Evolutionary conservation across 2,888 invertebrate species (phyloP).

Genomic region (Coremacera marginata): DNA sequence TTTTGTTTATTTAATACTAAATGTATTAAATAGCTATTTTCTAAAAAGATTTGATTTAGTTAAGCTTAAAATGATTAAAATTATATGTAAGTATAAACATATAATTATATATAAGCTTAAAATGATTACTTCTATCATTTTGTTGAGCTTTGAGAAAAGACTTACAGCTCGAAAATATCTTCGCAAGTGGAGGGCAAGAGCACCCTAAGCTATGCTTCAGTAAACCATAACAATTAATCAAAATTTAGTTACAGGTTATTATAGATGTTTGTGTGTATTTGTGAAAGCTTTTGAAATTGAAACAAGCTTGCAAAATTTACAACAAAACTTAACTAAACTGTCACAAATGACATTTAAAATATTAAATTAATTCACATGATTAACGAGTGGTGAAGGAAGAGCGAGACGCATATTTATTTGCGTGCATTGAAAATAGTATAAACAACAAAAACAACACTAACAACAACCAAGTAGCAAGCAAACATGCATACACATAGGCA

Average conservation of each 20-base stretch:
- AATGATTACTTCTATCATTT: too few species aligned
- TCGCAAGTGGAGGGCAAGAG: too few species aligned
- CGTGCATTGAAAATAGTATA: not conserved
- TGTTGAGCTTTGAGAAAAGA: too few species aligned
- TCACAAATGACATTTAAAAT: conserved; percentile 8
- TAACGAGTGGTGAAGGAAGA: not conserved
- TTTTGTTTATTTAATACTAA: not conserved
- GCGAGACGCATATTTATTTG: not conserved
- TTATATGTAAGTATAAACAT: too few species aligned
- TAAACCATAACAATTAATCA: not conserved
- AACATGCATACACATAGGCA: not conserved
- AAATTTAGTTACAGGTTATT: not conserved
- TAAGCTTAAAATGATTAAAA: not conserved
- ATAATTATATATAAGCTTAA: too few species aligned
- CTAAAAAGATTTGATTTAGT: not conserved
- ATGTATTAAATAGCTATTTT: not conserved
- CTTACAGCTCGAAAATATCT: too few species aligned
- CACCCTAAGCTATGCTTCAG: too few species aligned
- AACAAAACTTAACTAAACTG: conserved; percentile 22
- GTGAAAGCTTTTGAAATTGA: not conserved
- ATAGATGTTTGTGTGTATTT: not conserved
- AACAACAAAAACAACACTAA: not conserved
- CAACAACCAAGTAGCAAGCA: not conserved
- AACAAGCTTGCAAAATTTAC: conserved; percentile 2
- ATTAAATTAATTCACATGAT: conserved; percentile 10